Percentiles rank a stretch among this genome's conserved stretches.
These are phyloP conservation scores for Zosterops japonicus DNA, from an alignment of 2,113 vertebrate species.

Conservation along the genomic window DNA sequence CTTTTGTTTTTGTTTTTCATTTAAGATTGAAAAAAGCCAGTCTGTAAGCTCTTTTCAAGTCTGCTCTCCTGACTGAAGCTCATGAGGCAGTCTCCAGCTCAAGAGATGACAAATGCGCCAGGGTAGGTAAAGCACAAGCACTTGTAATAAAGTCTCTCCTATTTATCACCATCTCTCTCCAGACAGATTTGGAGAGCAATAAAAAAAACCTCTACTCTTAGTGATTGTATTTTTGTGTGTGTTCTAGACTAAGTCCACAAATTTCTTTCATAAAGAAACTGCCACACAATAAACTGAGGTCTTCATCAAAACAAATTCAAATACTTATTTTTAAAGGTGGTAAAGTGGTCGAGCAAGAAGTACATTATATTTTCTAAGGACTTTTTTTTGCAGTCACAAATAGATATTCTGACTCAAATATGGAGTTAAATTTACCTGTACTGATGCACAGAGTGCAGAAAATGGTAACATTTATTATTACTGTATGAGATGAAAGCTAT, in stretches of 20 bases:
- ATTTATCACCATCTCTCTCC: neutral
- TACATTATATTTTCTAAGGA: neutral
- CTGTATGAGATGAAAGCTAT: neutral
- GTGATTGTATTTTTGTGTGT: neutral
- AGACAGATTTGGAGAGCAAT: neutral
- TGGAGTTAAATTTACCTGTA: neutral
- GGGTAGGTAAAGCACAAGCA: neutral
- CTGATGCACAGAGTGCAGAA: neutral
- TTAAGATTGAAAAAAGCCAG: neutral
- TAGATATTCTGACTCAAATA: neutral
- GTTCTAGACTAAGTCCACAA: neutral
- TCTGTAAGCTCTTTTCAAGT: conserved; percentile 15
- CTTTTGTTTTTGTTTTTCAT: neutral
- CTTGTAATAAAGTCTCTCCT: neutral
- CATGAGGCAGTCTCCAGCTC: neutral
- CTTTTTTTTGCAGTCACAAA: neutral
- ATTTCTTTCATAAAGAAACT: neutral
- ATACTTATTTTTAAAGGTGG: neutral
- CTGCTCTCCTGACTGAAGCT: neutral
- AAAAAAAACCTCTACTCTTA: neutral
- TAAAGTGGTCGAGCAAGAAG: neutral
- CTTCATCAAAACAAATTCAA: neutral
- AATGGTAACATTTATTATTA: neutral
- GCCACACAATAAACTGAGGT: neutral
- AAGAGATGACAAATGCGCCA: neutral